These are phyloP conservation scores for Prionailurus bengalensis DNA, from an alignment of 2,113 vertebrate species.

Conservation along the genomic window DNA sequence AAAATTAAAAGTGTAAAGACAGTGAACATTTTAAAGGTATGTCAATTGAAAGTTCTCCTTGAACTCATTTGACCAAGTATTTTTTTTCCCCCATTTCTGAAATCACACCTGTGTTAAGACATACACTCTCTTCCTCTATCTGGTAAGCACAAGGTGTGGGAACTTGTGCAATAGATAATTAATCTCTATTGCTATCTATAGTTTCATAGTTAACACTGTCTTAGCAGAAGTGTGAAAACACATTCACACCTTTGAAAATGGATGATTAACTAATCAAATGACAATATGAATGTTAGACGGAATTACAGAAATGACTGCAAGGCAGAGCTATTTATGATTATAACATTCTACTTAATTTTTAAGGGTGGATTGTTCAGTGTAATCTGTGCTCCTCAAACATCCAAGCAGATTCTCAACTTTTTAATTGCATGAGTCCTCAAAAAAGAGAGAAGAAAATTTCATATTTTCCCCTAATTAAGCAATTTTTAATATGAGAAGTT, in stretches of 20 bases:
- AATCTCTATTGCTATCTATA: conserved; percentile 92
- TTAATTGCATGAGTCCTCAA: conserved; percentile 76
- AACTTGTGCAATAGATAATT: conserved; percentile 90
- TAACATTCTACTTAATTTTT: conserved; percentile 76
- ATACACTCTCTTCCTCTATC: conserved; percentile 86
- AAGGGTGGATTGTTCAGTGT: conserved; percentile 72
- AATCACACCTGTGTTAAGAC: conserved; percentile 88
- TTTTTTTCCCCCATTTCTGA: conserved; percentile 70
- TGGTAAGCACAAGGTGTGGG: conserved; percentile 88
- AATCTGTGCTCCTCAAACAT: conserved; percentile 71
- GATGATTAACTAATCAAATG: conserved; percentile 91
- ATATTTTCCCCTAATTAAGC: conserved; percentile 50
- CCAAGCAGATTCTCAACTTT: conserved; percentile 76
- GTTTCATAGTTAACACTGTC: conserved; percentile 91
- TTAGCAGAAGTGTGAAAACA: conserved; percentile 91
- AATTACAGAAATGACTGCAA: conserved; percentile 87
- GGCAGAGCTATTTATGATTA: conserved; percentile 81
- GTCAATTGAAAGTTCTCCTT: conserved; percentile 82
- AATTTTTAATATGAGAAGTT: conserved; percentile 50
- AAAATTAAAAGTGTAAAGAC: conserved; percentile 84
- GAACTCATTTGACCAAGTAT: conserved; percentile 86
- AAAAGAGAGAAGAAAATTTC: conserved; percentile 61
- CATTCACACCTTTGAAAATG: conserved; percentile 90
- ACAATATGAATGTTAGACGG: conserved; percentile 88
- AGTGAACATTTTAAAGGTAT: conserved; percentile 74